Evolutionary conservation across 1,140 invertebrate species (phyloP), one percentile per base, ranked within the genome.

Genomic region (Heliconius congener): DNA sequence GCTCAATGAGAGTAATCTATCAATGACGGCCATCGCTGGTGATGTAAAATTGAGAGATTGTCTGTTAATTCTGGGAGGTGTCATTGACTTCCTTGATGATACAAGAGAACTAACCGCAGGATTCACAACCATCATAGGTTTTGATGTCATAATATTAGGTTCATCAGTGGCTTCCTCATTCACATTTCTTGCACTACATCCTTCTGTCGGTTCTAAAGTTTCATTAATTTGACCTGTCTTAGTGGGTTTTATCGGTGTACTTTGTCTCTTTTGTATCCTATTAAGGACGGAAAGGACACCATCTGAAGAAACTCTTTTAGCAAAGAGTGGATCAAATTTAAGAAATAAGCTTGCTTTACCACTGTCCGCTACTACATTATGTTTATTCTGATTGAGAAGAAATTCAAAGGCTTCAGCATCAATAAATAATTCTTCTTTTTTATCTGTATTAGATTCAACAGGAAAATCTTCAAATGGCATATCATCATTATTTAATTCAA

Each of bases 271-370:
- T 77, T 92, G 87, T 73, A 88, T 74, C 79, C 90, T 88, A 75
- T 81, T 90, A 34, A 92, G 80, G 37, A 87, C 85, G 72, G 90
- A 88, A 19, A 89, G 72, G 30, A 91, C 83, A 30, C 89, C 86
- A 81, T 91, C 91, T 9, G 90, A 88, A 18, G 91, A 93, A 34
- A 92, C 82, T 80, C 90, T 84, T 81, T 91, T 92, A 16, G 92
- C 91, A 85, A 93, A 94, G 52, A 94, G 84, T 30, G 93, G 93
- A 83, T 94, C 93, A 80, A 94, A 94, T 76, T 94, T 94, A 19
- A 94, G 80, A 74, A 94, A 94, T 27, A 94, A 83, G 76, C 93
- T 94, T 83, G 93, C 93, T 87, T 92, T 93, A 9, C 93, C 93
- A 79, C 89, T 93, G 66, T 94, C 91, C 37, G 85, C 82, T 52